Evolutionary conservation across 1,140 invertebrate genomes (phyloP).

Genomic region (Rhagoletis zephyria): DNA sequence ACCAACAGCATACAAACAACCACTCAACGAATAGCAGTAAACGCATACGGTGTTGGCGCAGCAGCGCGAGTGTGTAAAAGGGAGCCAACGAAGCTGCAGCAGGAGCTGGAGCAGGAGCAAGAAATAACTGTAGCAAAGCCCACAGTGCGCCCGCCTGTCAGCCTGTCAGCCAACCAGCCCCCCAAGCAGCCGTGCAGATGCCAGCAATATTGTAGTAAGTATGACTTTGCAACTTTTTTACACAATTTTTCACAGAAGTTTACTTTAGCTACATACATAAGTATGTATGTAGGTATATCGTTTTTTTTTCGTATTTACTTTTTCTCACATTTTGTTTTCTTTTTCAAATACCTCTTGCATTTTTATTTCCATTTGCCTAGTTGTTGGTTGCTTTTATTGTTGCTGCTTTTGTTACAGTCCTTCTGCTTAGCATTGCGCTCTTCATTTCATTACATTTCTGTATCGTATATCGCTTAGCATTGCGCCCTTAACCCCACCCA

Average conservation of each 20-base stretch:
- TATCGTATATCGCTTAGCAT: not conserved
- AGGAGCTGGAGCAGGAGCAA: not conserved
- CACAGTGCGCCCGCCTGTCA: not conserved
- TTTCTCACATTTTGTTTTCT: not conserved
- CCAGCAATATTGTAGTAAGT: conserved; percentile 48
- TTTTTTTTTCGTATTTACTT: not conserved
- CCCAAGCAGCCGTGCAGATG: conserved; percentile 9
- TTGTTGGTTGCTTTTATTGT: not conserved
- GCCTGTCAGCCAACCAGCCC: not conserved
- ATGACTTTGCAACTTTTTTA: conserved; percentile 42
- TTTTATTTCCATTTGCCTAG: not conserved
- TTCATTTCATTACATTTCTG: conserved; percentile 7
- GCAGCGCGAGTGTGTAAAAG: not conserved
- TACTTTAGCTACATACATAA: not conserved
- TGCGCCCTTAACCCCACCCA: not conserved
- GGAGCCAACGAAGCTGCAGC: not conserved
- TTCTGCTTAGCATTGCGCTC: conserved; percentile 35
- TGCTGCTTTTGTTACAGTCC: not conserved
- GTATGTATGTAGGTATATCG: no score
- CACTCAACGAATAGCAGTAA: conserved; percentile 4
- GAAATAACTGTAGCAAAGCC: not conserved
- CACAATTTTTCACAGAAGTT: not conserved
- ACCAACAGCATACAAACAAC: not conserved
- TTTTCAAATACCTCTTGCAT: not conserved
- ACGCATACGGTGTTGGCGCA: conserved; percentile 1